phyloP scores from a whole-genome alignment of 2,797 vertebrate species.

The Cygnus olor region DNA sequence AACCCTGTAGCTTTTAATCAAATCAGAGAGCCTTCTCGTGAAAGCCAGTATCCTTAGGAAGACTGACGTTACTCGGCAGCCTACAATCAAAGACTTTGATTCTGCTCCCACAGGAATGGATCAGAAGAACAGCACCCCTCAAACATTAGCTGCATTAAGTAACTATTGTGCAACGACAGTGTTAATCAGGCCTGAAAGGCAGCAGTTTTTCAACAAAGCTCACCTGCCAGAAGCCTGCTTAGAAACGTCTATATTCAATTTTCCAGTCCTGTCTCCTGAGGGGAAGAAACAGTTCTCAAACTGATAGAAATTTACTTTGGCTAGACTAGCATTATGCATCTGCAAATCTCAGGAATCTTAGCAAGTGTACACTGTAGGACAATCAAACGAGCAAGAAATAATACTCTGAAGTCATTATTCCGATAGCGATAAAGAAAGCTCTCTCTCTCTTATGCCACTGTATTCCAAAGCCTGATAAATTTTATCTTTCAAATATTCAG shows the following conservation, averaged over 20 bases:
- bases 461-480: background rate
- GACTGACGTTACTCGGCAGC: background rate
- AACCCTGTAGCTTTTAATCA: background rate
- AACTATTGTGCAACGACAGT: background rate
- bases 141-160: background rate
- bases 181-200: background rate
- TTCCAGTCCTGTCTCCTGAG: background rate
- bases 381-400: background rate
- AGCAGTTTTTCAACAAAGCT: background rate
- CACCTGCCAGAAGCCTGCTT: background rate
- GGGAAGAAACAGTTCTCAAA: background rate
- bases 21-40: accelerated
- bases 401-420: background rate
- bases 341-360: background rate
- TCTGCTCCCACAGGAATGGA: background rate
- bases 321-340: background rate
- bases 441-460: background rate
- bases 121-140: background rate
- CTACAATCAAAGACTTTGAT: background rate
- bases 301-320: background rate
- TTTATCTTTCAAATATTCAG: background rate
- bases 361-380: background rate
- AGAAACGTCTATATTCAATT: background rate
- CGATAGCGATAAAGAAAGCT: background rate
- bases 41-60: background rate